phyloP scores from a whole-genome alignment of 2,113 vertebrate species.

The chimpanzee (Pan troglodytes) region NHGRI_mPanTro3-v2.1_pri NC_072404.2:124389501-124390000 shows the following conservation, averaged over 20 bases:
- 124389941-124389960: slow-evolving; percentile 1
- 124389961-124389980: slow-evolving; percentile 45
- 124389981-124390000: neutral
- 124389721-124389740: slow-evolving; percentile 77
- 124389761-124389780: slow-evolving; percentile 67
- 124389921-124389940: slow-evolving; percentile 26
- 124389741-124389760: slow-evolving; percentile 73
- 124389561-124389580: slow-evolving; percentile 22
- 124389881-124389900: slow-evolving; percentile 13
- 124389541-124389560: slow-evolving; percentile 49
- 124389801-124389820: slow-evolving; percentile 62
- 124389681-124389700: slow-evolving; percentile 74
- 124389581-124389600: neutral
- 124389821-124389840: slow-evolving; percentile 64
- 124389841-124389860: slow-evolving; percentile 67
- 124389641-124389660: slow-evolving; percentile 70
- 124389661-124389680: slow-evolving; percentile 71
- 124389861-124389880: slow-evolving; percentile 59
- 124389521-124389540: neutral
- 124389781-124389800: slow-evolving; percentile 70
- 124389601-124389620: slow-evolving; percentile 44
- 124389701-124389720: slow-evolving; percentile 76
- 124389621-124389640: slow-evolving; percentile 60
- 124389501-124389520: neutral
- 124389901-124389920: neutral